Percentiles rank a stretch among this genome's conserved stretches.
phyloP scores from a whole-genome alignment of 2,113 vertebrate species.

The Empidonax traillii region DNA sequence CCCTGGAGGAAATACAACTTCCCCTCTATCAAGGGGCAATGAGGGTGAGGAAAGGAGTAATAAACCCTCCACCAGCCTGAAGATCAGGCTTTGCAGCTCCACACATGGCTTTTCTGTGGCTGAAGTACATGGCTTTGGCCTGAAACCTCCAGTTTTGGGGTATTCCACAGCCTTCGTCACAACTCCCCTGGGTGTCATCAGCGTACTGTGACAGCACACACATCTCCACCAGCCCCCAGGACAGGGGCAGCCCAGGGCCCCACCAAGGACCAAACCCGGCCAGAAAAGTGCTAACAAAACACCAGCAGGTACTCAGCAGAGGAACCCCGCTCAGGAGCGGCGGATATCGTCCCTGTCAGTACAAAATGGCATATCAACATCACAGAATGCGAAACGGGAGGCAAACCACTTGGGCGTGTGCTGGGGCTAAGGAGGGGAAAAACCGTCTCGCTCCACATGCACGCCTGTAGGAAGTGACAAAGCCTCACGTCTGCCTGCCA shows the following conservation, averaged over 20 bases:
- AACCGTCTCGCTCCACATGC: constrained; percentile 48
- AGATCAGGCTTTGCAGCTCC: neutral
- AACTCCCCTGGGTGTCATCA: neutral
- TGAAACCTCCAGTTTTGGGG: neutral
- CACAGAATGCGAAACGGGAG: neutral
- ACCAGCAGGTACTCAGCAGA: rapidly evolving
- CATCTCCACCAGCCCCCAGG: neutral
- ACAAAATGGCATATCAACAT: neutral
- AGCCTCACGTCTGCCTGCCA: constrained; percentile 42
- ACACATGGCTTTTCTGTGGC: neutral
- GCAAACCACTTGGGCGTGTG: neutral
- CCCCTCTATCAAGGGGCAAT: neutral
- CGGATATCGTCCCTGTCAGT: neutral
- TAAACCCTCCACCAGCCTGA: neutral
- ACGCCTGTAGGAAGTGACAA: constrained; percentile 49
- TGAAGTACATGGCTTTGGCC: neutral
- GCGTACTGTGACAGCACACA: rapidly evolving
- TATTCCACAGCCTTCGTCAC: neutral
- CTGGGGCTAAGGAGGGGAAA: constrained; percentile 8
- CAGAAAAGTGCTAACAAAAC: neutral
- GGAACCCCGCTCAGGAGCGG: neutral
- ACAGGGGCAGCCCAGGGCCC: neutral
- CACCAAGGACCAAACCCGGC: neutral
- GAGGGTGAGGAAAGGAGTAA: neutral
- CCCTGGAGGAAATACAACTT: neutral